Evolutionary conservation across 1,140 invertebrate genomes (phyloP).

Genomic region (Coptotermes formosanus): DNA sequence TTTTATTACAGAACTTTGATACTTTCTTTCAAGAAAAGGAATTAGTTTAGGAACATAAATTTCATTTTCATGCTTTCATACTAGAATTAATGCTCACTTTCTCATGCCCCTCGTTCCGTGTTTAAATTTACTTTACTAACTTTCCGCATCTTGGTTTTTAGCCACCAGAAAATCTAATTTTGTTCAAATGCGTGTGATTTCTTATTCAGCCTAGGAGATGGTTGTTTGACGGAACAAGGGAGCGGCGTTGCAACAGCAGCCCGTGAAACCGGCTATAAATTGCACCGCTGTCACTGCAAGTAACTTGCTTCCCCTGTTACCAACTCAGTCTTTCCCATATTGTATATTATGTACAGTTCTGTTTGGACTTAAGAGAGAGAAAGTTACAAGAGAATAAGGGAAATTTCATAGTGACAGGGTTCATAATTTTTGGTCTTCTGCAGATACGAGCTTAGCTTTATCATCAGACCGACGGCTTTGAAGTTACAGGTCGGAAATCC

Average conservation of each 20-base stretch:
- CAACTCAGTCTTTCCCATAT: not conserved
- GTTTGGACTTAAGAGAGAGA: no score
- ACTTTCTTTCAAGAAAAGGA: not conserved
- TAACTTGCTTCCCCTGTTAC: not conserved
- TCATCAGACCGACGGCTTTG: no score
- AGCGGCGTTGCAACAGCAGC: not conserved
- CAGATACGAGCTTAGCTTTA: no score
- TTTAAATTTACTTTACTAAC: not conserved
- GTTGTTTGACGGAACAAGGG: not conserved
- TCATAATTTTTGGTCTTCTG: no score
- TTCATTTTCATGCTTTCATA: not conserved
- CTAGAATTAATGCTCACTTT: not conserved
- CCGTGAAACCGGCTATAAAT: not conserved
- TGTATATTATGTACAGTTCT: no score
- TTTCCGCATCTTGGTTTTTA: not conserved
- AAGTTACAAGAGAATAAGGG: no score
- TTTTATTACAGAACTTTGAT: not conserved
- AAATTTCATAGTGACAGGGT: no score
- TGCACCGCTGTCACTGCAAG: not conserved
- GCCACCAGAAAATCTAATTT: not conserved
- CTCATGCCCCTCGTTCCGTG: not conserved
- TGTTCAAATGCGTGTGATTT: not conserved
- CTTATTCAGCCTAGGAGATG: not conserved
- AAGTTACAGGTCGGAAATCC: no score
- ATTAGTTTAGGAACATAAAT: not conserved